These are phyloP conservation scores for Biston stratarius DNA, from an alignment of 2,888 invertebrate genomes.

Conservation along the genomic window DNA sequence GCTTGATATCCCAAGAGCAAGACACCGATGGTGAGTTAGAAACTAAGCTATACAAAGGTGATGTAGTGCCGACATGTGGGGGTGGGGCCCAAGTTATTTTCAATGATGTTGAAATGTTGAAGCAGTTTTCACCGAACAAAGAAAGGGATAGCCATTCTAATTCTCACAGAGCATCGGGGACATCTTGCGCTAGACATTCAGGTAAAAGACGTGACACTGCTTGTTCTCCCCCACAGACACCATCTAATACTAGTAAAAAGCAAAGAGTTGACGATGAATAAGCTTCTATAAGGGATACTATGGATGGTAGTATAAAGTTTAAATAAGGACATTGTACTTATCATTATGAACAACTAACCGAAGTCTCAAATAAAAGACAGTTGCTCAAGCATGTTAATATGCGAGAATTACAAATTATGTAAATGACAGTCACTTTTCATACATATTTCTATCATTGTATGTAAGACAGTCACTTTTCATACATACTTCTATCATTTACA, in stretches of 20 bases:
- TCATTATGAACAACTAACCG: too few relatives aligned
- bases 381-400: too few relatives aligned
- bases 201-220: constrained; percentile 75
- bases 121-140: constrained; percentile 91
- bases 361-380: too few relatives aligned
- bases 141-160: constrained; percentile 56
- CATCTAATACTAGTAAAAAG: constrained; percentile 79
- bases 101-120: constrained; percentile 96
- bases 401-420: too few relatives aligned
- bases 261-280: constrained; percentile 58
- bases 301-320: too few relatives aligned
- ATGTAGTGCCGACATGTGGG: constrained; percentile 96
- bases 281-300: neutral
- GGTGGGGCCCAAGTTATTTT: constrained; percentile 98
- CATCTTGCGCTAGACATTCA: constrained; percentile 75
- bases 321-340: too few relatives aligned
- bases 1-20: constrained; percentile 96
- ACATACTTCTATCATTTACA: too few relatives aligned
- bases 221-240: constrained; percentile 75
- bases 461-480: too few relatives aligned
- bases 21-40: constrained; percentile 97
- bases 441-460: too few relatives aligned
- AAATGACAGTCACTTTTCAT: too few relatives aligned
- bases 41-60: constrained; percentile 97
- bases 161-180: constrained; percentile 63